These are phyloP conservation scores for Stictocephala bisonia DNA, from an alignment of 2,888 invertebrate genomes.

Conservation along the genomic window DNA sequence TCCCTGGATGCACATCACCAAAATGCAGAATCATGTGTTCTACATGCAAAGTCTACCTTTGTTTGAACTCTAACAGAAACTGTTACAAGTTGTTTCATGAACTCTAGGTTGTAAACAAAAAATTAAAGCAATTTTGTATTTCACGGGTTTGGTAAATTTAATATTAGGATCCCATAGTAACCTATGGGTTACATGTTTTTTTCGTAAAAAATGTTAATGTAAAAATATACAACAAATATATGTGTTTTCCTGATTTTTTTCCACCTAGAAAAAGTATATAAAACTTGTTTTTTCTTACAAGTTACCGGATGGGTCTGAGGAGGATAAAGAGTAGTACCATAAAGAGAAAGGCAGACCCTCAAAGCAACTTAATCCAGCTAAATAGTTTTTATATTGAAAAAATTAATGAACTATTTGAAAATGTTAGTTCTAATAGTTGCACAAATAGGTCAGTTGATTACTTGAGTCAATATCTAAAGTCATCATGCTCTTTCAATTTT, in stretches of 20 bases:
- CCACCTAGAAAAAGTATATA: background rate
- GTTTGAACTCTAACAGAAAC: slow-evolving; percentile 23
- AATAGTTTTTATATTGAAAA: too few species aligned
- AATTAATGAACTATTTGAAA: too few species aligned
- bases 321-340: too few species aligned
- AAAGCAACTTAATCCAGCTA: too few species aligned
- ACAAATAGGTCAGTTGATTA: too few species aligned
- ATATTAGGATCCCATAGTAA: background rate
- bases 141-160: background rate
- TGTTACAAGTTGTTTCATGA: slow-evolving; percentile 1
- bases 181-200: slow-evolving; percentile 23
- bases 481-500: too few species aligned
- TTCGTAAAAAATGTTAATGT: background rate
- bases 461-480: too few species aligned
- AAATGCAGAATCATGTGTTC: slow-evolving; percentile 11
- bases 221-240: background rate
- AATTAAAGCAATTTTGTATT: background rate
- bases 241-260: background rate
- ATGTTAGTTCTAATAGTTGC: too few species aligned
- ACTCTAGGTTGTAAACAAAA: background rate
- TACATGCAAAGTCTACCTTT: slow-evolving; percentile 13
- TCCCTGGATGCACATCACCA: slow-evolving; percentile 1
- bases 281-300: background rate
- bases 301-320: background rate
- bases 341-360: too few species aligned